Percentiles rank a stretch among this genome's conserved stretches.
These are phyloP conservation scores for Seriola rivoliana DNA, from an alignment of 2,113 vertebrate genomes.

Conservation along the genomic window DNA sequence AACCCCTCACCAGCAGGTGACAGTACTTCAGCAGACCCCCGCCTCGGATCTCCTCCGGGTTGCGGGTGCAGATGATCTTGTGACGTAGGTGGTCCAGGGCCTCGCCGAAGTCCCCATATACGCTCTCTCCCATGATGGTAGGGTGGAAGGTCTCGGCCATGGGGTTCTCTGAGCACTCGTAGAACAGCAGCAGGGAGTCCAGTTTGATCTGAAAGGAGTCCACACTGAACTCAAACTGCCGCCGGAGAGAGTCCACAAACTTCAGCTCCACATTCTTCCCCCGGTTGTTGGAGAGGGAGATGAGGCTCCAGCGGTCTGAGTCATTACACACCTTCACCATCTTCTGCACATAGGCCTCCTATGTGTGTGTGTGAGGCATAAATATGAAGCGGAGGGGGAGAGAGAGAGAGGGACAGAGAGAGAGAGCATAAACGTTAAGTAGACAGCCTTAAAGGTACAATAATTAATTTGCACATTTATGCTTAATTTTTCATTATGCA, in stretches of 20 bases:
- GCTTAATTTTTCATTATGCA: neutral
- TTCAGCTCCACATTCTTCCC: constrained; percentile 99
- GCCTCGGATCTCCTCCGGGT: constrained; percentile 97
- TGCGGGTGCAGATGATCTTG: constrained; percentile 97
- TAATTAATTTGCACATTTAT: neutral
- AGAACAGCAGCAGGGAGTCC: constrained; percentile 98
- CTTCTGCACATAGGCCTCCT: constrained; percentile 99
- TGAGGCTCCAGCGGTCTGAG: constrained; percentile 98
- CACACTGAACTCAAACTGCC: constrained; percentile 99
- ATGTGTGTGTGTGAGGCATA: constrained; percentile 8
- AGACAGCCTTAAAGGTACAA: constrained; percentile 4
- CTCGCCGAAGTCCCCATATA: constrained; percentile 95
- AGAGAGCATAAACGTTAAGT: constrained; percentile 25
- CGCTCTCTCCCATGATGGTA: constrained; percentile 96
- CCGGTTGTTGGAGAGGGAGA: constrained; percentile 98
- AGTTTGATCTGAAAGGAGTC: constrained; percentile 99
- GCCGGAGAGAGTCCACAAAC: constrained; percentile 97
- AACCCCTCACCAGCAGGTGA: constrained; percentile 97
- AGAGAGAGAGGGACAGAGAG: neutral
- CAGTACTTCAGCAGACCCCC: constrained; percentile 99
- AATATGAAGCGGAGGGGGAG: neutral
- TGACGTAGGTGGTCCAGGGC: constrained; percentile 96
- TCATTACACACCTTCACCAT: constrained; percentile 99
- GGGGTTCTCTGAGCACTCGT: constrained; percentile 97
- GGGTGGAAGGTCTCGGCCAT: constrained; percentile 98